These are phyloP conservation scores for Montipora capitata DNA, from an alignment of 92 coral and sea anemone genomes.

Conservation along the genomic window DNA sequence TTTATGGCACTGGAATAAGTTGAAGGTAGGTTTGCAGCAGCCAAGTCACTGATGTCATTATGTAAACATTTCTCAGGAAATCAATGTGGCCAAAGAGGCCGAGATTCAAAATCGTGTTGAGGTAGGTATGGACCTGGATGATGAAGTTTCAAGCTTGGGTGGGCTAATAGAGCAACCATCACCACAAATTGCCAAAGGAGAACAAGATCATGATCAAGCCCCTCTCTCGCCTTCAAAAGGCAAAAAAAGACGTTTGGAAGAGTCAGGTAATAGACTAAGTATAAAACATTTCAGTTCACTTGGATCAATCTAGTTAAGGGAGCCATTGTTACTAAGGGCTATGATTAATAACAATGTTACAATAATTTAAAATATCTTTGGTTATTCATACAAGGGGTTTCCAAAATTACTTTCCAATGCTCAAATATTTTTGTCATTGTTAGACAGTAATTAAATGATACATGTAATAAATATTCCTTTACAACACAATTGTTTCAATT, in stretches of 20 bases:
- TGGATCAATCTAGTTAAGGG: not conserved
- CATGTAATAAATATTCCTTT: no score
- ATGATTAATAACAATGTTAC: no score
- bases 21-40: no score
- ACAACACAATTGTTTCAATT: no score
- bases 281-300: not conserved
- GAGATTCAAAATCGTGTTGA: slow-evolving; percentile 85
- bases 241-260: slow-evolving; percentile 37
- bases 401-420: no score
- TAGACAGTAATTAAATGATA: no score
- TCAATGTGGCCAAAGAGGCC: slow-evolving; percentile 83
- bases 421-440: no score
- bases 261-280: slow-evolving; percentile 21
- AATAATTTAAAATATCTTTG: not conserved
- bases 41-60: no score
- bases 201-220: not conserved
- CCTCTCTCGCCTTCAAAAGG: slow-evolving; percentile 3
- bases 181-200: not conserved
- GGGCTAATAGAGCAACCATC: slow-evolving; percentile 59
- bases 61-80: slow-evolving; percentile 76
- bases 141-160: slow-evolving; percentile 59
- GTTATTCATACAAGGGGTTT: not conserved
- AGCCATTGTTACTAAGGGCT: not conserved
- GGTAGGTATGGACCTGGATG: slow-evolving; percentile 98
- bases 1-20: no score